Evolutionary conservation across 2,888 invertebrate species (phyloP), one percentile per base, ranked within the genome.

Genomic region (Eremobia ochroleuca): DNA sequence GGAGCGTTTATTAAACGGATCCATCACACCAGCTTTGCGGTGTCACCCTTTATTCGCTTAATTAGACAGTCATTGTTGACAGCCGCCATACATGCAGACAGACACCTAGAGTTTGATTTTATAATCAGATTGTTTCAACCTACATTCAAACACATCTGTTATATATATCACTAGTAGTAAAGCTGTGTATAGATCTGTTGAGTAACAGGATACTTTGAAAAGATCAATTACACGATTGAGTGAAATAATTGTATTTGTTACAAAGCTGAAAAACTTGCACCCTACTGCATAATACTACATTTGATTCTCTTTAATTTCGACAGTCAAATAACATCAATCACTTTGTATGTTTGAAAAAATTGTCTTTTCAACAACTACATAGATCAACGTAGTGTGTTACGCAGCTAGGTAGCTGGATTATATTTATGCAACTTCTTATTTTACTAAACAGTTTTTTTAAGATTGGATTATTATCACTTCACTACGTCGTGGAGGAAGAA

Each of bases 21-120:
- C 96, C 94, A 96, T 97, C 96, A 97, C 94, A 87, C 89, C 93
- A 94, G 96, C 93, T 96, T 95, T 95, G 95, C 86, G 95, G 94
- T 94, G 96, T 95, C 96, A 94, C 96, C 96, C 96, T 94, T 93
- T 93, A 92, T 92, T 91, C 94, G 93, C 92, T 96, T 97, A 95
- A 96, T 97, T 96, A 95, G 93, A 92, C 94, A 92, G 94, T 93
- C 95, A 96, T 96, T 97, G 96, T 97, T 91, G 86, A 86, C 86
- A 87, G 83, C 79, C 71, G n/a, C 55, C 37, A 31, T 67, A 67
- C 68, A 55, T 15, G 52, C 88, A 81, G 88, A 62, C 62, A 68
- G 49, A 90, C 81, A 89, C 82, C 85, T 85, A 87, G 86, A 90
- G 92, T 92, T 92, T 92, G 90, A 90, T 92, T 93, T 92, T 93